Base-by-base conservation (phyloP, 2,113 vertebrate species). In the Anser cygnoides region DNA sequence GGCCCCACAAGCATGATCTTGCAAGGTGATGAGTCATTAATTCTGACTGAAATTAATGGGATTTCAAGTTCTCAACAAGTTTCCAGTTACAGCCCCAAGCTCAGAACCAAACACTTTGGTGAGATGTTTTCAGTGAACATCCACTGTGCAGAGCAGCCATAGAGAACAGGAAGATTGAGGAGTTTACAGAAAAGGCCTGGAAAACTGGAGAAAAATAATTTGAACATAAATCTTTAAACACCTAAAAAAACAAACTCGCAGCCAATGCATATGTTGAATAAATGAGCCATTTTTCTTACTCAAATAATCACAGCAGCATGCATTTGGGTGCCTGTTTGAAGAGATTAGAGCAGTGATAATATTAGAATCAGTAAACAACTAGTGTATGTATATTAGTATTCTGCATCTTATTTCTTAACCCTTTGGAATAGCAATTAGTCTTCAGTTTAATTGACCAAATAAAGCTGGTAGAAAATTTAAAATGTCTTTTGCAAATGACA, bases 151-250 rank as follows among this genome's bases (percentile, higher is more conserved):
- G 35, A 91, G 43, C 70, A 49, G 35, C 59, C 70, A 77, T 0
- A 29, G 39, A 63, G 22, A 87, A 35, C 35, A 75, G 46, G 10
- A 71, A 58, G 76, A 96, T 1, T 83, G 55, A 93, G 87, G 90
- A 89, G 66, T 73, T 81, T 59, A 80, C 91, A 78, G 86, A 84
- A 71, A 76, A 93, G 59, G 28, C 92, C 66, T 70, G 21, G 23
- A 77, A 87, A 96, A 85, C 7, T 49, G 77, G 13, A 86, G 65
- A 93, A 96, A 95, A 96, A 92, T 73, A 97, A 68, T 89, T 63
- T 92, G 78, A 90, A 93, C 84, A 97, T 97, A 96, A 97, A 98
- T 98, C 96, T 98, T 97, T 96, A 89, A 96, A 94, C 85, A 92
- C 46, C 81, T 86, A 66, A 90, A 95, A 94, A n/a, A 62, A 21